Evolutionary conservation across 2,888 invertebrate species (phyloP).

Genomic region (Drosophila mercatorum): DNA sequence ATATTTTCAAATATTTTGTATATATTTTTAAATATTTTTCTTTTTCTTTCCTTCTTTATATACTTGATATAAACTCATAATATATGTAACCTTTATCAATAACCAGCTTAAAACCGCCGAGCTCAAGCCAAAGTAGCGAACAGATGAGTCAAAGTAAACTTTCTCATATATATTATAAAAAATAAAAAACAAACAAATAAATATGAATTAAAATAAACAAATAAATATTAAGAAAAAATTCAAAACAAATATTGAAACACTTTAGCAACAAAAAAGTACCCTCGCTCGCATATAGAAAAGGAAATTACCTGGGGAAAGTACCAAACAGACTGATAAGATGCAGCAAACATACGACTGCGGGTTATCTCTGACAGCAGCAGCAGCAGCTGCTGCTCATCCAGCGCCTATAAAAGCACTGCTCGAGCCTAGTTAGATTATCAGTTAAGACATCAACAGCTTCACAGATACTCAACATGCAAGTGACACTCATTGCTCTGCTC

Average conservation of each 20-base stretch:
- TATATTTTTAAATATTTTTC: too few relatives aligned
- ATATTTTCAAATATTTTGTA: too few relatives aligned
- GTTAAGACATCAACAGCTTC: conserved; percentile 26
- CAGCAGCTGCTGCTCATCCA: neutral
- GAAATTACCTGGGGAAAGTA: conserved; percentile 9
- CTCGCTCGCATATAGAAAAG: neutral
- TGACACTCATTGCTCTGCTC: conserved; percentile 31
- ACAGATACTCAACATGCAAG: conserved; percentile 34
- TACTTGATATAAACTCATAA: too few relatives aligned
- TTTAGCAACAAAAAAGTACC: neutral
- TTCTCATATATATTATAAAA: neutral
- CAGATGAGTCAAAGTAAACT: neutral
- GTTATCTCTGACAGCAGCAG: neutral
- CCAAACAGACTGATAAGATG: neutral
- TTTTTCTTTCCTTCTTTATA: too few relatives aligned
- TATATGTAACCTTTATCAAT: too few relatives aligned
- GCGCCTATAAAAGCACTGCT: conserved; percentile 32
- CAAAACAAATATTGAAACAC: neutral
- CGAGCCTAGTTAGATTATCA: conserved; percentile 18
- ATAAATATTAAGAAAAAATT: neutral
- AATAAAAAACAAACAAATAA: neutral
- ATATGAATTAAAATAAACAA: neutral
- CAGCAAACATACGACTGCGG: neutral
- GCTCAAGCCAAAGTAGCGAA: too few relatives aligned
- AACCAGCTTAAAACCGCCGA: too few relatives aligned